Conservation (phyloP, 2,888 invertebrate genomes). For the Drosophila rellima region DNA sequence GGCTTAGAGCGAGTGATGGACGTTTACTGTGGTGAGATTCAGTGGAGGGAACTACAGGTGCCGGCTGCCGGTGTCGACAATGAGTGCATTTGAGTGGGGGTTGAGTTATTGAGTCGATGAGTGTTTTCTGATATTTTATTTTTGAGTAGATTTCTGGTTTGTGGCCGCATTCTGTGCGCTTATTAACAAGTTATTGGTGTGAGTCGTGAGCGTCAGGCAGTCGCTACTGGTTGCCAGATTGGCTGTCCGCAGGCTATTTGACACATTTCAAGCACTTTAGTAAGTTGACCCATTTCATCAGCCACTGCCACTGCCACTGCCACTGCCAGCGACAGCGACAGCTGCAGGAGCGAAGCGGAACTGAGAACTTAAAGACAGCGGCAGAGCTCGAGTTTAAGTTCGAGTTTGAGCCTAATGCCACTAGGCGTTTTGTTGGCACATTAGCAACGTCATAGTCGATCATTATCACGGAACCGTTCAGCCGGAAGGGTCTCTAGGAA, state of each 20-base stretch:
- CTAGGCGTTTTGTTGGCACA: constrained; percentile 58
- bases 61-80: constrained; percentile 19
- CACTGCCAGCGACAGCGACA: constrained; percentile 21
- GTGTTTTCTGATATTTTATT: constrained; percentile 23
- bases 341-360: constrained; percentile 39
- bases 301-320: not conserved
- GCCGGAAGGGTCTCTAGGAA: constrained; percentile 54
- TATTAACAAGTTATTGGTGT: constrained; percentile 66
- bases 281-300: constrained; percentile 77
- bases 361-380: constrained; percentile 17
- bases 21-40: constrained; percentile 52
- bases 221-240: constrained; percentile 59
- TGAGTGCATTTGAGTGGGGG: constrained; percentile 32
- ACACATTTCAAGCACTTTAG: constrained; percentile 70
- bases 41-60: constrained; percentile 60
- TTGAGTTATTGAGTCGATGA: constrained; percentile 35
- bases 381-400: constrained; percentile 11
- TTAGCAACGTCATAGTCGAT: constrained; percentile 54
- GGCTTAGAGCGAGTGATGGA: constrained; percentile 5
- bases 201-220: constrained; percentile 27
- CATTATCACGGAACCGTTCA: constrained; percentile 43
- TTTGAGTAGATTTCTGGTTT: constrained; percentile 47
- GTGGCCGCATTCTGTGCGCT: constrained; percentile 65
- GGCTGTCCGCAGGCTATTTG: constrained; percentile 69
- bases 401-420: constrained; percentile 39